A percentile compares a stretch with the other conserved stretches of the same genome.
These are phyloP conservation scores for Amazona ochrocephala DNA, from an alignment of 2,797 vertebrate genomes.

Conservation along the genomic window DNA sequence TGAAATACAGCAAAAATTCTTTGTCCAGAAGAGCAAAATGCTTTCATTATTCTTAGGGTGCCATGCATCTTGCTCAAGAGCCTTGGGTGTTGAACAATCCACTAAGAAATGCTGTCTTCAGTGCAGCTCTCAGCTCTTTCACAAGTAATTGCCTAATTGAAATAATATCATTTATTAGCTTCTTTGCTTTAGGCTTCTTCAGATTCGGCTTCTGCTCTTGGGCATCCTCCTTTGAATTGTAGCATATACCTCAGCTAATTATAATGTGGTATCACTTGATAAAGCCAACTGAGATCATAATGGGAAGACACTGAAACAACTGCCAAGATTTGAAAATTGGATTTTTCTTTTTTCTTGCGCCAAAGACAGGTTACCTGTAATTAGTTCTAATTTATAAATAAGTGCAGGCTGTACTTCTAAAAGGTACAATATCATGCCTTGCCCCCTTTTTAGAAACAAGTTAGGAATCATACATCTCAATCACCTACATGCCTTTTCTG, in stretches of 20 bases:
- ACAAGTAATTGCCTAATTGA: slow-evolving; percentile 68
- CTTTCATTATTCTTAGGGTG: background rate
- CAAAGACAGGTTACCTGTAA: slow-evolving; percentile 76
- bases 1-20: background rate
- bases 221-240: slow-evolving; percentile 65
- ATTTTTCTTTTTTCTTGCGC: slow-evolving; percentile 53
- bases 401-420: slow-evolving; percentile 71
- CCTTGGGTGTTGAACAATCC: slow-evolving; percentile 9
- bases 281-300: slow-evolving; percentile 76
- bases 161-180: slow-evolving; percentile 63
- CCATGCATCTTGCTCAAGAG: slow-evolving; percentile 38
- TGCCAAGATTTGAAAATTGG: slow-evolving; percentile 68
- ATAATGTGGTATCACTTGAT: slow-evolving; percentile 71
- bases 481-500: background rate
- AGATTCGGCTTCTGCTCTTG: slow-evolving; percentile 51
- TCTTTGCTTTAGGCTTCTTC: slow-evolving; percentile 59
- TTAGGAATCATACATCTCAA: slow-evolving; percentile 36
- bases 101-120: slow-evolving; percentile 48
- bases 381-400: slow-evolving; percentile 80
- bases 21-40: background rate
- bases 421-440: slow-evolving; percentile 56
- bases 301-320: slow-evolving; percentile 54
- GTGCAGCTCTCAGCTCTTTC: slow-evolving; percentile 58
- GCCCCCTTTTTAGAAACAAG: slow-evolving; percentile 33
- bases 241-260: slow-evolving; percentile 69